These are phyloP conservation scores for Drosophila trapezifrons DNA, from an alignment of 1,140 invertebrate species.

Conservation along the genomic window DNA sequence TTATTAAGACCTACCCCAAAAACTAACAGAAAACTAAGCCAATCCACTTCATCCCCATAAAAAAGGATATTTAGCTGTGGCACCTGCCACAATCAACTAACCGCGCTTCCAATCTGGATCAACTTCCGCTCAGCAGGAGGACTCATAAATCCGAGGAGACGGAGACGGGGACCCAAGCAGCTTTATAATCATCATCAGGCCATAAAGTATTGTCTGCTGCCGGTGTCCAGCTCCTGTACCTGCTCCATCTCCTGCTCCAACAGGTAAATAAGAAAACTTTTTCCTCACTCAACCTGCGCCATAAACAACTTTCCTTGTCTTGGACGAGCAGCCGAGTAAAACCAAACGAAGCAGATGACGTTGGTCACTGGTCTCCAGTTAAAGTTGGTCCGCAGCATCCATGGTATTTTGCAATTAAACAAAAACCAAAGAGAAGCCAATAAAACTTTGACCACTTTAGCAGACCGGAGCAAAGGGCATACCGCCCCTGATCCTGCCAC, in stretches of 20 bases:
- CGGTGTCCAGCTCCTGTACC: neutral
- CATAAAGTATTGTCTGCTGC: conserved; percentile 54
- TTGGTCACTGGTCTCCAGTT: conserved; percentile 52
- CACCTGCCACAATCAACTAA: conserved; percentile 34
- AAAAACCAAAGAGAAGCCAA: conserved; percentile 61
- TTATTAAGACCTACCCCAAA: conserved; percentile 4
- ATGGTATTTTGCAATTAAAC: conserved; percentile 60
- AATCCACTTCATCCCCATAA: conserved; percentile 21
- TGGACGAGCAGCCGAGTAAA: conserved; percentile 9
- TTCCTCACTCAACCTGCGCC: conserved; percentile 49
- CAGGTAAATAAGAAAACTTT: conserved; percentile 65
- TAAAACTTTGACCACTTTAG: conserved; percentile 62
- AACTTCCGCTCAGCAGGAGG: conserved; percentile 22
- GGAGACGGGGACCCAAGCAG: conserved; percentile 9
- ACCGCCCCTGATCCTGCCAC: neutral
- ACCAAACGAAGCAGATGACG: conserved; percentile 41
- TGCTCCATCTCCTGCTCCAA: conserved; percentile 11
- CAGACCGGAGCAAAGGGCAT: conserved; percentile 30
- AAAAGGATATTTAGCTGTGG: conserved; percentile 33
- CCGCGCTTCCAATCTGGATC: conserved; percentile 41
- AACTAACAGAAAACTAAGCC: conserved; percentile 33
- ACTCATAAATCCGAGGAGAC: conserved; percentile 38
- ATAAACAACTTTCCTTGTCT: conserved; percentile 56
- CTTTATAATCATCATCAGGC: conserved; percentile 55
- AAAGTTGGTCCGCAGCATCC: conserved; percentile 57